phyloP scores from a whole-genome alignment of 23 tunicate genomes.

The Styela clava region DNA sequence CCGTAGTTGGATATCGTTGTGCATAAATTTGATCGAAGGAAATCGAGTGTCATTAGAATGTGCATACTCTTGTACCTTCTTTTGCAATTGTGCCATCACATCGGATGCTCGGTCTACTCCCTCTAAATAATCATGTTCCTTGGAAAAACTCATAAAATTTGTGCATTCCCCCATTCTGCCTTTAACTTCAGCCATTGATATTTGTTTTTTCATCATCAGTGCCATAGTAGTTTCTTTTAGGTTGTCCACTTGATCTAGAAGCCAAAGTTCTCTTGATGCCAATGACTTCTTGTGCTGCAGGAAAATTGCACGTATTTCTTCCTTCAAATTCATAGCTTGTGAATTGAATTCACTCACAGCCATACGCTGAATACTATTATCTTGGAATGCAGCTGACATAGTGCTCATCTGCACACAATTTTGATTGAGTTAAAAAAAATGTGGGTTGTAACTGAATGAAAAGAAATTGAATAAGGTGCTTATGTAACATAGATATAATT shows the following conservation, averaged over 20 bases:
- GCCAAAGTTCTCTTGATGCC: conserved; percentile 14
- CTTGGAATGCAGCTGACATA: no score
- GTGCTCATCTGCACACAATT: no score
- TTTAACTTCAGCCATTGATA: not conserved
- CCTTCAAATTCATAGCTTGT: conserved; percentile 2
- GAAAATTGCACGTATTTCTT: conserved; percentile 18
- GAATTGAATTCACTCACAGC: not conserved
- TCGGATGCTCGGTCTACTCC: not conserved
- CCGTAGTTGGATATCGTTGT: not conserved
- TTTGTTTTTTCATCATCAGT: not conserved
- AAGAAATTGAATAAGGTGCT: no score
- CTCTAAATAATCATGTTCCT: not conserved
- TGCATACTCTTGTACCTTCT: not conserved
- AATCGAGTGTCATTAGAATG: not conserved
- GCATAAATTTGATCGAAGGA: conserved; percentile 8
- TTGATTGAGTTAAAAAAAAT: no score
- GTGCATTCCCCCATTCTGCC: not conserved
- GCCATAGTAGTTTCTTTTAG: not conserved
- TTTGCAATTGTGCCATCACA: not conserved
- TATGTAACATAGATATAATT: no score
- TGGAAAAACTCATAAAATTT: not conserved
- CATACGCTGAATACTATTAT: no score
- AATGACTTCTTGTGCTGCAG: not conserved
- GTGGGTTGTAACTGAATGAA: no score
- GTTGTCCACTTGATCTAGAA: conserved; percentile 28